phyloP scores from a whole-genome alignment of 2,888 invertebrate species.

The Pocota personata region DNA sequence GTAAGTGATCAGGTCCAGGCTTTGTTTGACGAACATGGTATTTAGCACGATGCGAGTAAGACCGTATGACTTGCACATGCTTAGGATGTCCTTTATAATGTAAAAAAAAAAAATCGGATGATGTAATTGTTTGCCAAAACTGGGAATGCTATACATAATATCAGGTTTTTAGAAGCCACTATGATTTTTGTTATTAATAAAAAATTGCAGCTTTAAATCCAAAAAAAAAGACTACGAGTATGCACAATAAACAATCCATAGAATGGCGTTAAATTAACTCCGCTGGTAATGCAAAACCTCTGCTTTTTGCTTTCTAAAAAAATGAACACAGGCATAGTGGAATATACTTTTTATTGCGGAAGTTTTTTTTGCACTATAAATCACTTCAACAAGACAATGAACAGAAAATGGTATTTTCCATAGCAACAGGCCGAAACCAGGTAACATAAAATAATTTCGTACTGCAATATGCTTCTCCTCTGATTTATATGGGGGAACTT shows the following conservation, averaged over 20 bases:
- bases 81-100: too few relatives aligned
- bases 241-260: not conserved
- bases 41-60: too few relatives aligned
- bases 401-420: constrained; percentile 22
- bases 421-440: constrained; percentile 30
- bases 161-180: too few relatives aligned
- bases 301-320: not conserved
- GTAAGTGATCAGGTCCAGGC: too few relatives aligned
- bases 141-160: too few relatives aligned
- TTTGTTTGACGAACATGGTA: too few relatives aligned
- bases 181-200: too few relatives aligned
- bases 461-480: constrained; percentile 51
- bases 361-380: constrained; percentile 36
- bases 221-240: too few relatives aligned
- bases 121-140: too few relatives aligned
- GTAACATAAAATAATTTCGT: constrained; percentile 41
- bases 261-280: not conserved
- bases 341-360: not conserved
- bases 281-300: not conserved
- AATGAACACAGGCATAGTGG: not conserved
- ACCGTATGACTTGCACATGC: too few relatives aligned
- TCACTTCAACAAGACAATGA: constrained; percentile 40
- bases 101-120: too few relatives aligned
- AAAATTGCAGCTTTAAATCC: too few relatives aligned
- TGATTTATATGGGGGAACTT: constrained; percentile 41